phyloP scores from a whole-genome alignment of 2,797 vertebrate genomes.

The Coranthus polyacanthus region DNA sequence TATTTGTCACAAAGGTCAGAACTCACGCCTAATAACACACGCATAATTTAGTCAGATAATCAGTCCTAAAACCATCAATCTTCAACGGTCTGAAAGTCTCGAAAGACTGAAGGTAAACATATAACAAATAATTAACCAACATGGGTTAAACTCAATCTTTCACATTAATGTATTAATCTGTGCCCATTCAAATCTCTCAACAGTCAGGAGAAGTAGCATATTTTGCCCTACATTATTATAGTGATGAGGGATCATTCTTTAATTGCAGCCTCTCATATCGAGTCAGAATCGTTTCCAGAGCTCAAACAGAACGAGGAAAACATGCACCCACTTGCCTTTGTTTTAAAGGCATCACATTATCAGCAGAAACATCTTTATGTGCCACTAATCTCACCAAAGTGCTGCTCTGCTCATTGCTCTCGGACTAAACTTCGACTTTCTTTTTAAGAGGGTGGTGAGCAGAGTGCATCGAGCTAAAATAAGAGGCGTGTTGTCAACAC shows the following conservation, averaged over 20 bases:
- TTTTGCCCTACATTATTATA: too few relatives aligned
- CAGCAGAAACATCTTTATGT: conserved; percentile 30
- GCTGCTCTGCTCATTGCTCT: conserved; percentile 26
- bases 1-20: too few relatives aligned
- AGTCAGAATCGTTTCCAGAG: conserved; percentile 18
- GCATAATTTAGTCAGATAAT: too few relatives aligned
- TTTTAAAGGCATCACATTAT: conserved; percentile 31
- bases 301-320: conserved; percentile 13
- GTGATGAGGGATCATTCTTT: neutral
- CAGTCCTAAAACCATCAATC: too few relatives aligned
- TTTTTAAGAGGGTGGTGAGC: conserved; percentile 24
- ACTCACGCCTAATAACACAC: too few relatives aligned
- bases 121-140: too few relatives aligned
- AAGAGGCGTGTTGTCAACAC: conserved; percentile 26
- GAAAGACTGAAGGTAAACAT: too few relatives aligned
- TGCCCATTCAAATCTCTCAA: too few relatives aligned
- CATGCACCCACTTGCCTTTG: conserved; percentile 36
- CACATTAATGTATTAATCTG: too few relatives aligned
- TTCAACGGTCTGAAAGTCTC: too few relatives aligned
- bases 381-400: conserved; percentile 27
- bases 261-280: neutral
- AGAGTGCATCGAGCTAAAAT: conserved; percentile 38
- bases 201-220: too few relatives aligned
- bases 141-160: too few relatives aligned
- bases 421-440: conserved; percentile 9